Conservation (phyloP, 2,888 invertebrate genomes). For the Dynastes tityus region DNA sequence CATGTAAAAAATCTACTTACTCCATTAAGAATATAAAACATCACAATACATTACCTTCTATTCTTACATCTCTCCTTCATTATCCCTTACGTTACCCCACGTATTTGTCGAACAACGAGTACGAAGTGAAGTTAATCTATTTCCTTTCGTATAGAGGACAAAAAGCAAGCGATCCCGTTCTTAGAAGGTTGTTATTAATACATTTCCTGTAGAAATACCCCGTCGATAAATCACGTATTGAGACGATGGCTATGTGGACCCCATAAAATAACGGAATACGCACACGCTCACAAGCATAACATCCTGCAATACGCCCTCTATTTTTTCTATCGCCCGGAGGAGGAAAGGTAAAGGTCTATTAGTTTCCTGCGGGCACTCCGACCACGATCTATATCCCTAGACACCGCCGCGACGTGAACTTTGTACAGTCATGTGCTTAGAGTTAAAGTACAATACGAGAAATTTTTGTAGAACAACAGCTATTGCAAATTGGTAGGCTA, state of each 20-base stretch:
- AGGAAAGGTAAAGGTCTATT: slow-evolving; percentile 44
- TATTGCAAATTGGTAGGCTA: too few relatives aligned
- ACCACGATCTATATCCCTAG: slow-evolving; percentile 1
- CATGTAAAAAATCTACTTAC: too few relatives aligned
- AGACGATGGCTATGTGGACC: slow-evolving; percentile 15
- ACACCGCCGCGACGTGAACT: neutral
- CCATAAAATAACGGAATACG: slow-evolving; percentile 39
- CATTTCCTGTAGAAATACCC: slow-evolving; percentile 31
- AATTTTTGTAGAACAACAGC: too few relatives aligned
- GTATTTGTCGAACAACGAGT: neutral
- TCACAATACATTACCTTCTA: neutral
- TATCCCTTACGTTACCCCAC: neutral
- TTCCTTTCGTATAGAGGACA: neutral
- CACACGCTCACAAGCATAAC: slow-evolving; percentile 4
- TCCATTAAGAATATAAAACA: too few relatives aligned
- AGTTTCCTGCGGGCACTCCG: slow-evolving; percentile 26
- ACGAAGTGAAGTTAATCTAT: neutral
- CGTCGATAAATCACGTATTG: slow-evolving; percentile 34
- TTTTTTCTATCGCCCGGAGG: slow-evolving; percentile 41
- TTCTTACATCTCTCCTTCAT: neutral
- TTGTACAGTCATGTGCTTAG: neutral
- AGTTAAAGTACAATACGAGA: neutral
- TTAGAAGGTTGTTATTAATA: slow-evolving; percentile 27
- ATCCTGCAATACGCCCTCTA: slow-evolving; percentile 23
- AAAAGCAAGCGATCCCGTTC: neutral